Evolutionary conservation across 2,888 invertebrate genomes (phyloP), one percentile per base, ranked within the genome.

Genomic region (Drosophila formosana): DNA sequence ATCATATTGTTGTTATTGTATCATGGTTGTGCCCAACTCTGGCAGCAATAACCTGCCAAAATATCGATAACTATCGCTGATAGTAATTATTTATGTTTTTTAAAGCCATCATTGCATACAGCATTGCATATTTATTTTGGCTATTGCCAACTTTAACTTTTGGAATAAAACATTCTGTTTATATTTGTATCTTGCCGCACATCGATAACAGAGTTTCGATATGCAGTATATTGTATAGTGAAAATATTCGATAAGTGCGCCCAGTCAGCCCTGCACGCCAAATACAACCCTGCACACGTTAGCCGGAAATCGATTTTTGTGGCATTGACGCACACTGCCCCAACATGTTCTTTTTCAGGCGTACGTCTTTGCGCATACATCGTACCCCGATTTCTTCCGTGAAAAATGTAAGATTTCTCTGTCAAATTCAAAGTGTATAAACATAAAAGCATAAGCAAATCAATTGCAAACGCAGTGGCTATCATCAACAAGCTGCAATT

Each of bases 301-400:
- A 13, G 55, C 70, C 82, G 83, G 87, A 83, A 83, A 72, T 45
- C 26, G 56, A 37, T 13, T 70, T 73, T 60, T 62, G 53, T 75
- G 61, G 80, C 60, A 67, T 82, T 87, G 73, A 53, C 75, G 63
- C 69, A 84, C 87, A 83, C 87, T 83, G 90, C 88, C 49, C 34
- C 72, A 81, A 89, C 90, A 91, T 91, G 92, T 91, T 91, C 92
- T 92, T 92, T 92, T 92, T 88, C 90, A 88, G 89, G 90, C 91
- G 89, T 91, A 91, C 91, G 92, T 90, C 91, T 90, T 91, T 90
- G 84, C 90, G 89, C 90, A 90, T 89, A 91, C 89, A 90, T 91
- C 91, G 91, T 87, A 77, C 79, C 87, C 80, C 77, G 75, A 87
- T 84, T 90, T 88, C 89, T 86, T 87, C 84, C 75, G 83, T 83